Evolutionary conservation across 2,888 invertebrate species (phyloP).

Genomic region (Drosophila pseudotalamancana): DNA sequence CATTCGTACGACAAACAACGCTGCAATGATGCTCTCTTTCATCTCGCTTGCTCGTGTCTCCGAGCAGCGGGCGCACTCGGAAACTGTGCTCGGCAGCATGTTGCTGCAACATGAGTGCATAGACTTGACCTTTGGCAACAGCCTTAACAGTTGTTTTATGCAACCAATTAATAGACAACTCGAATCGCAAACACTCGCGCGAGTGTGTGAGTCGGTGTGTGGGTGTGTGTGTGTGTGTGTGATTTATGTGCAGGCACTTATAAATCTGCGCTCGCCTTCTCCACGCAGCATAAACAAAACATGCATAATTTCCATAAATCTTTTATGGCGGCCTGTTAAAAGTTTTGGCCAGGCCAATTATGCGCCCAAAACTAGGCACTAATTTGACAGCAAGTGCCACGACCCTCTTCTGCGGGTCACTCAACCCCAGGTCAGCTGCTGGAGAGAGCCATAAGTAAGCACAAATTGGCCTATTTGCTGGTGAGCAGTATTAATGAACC

Average conservation of each 20-base stretch:
- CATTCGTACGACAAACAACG: neutral
- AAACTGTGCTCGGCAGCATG: slow-evolving; percentile 44
- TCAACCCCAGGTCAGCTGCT: slow-evolving; percentile 36
- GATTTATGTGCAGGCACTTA: slow-evolving; percentile 73
- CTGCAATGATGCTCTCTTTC: slow-evolving; percentile 18
- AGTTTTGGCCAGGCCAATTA: slow-evolving; percentile 68
- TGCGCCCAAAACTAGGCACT: slow-evolving; percentile 69
- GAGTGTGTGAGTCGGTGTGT: neutral
- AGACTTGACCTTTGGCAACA: slow-evolving; percentile 77
- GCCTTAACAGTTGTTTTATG: slow-evolving; percentile 51
- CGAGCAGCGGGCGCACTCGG: neutral
- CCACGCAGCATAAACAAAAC: slow-evolving; percentile 65
- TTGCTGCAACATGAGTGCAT: slow-evolving; percentile 27
- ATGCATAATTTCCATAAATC: slow-evolving; percentile 80
- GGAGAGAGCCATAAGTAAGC: slow-evolving; percentile 36
- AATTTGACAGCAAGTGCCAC: slow-evolving; percentile 71
- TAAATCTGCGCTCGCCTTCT: slow-evolving; percentile 61
- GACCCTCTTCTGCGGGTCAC: slow-evolving; percentile 40
- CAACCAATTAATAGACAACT: slow-evolving; percentile 75
- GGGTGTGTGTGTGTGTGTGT: slow-evolving; percentile 36
- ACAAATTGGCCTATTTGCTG: slow-evolving; percentile 63
- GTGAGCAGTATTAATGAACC: slow-evolving; percentile 39
- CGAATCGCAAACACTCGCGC: slow-evolving; percentile 1
- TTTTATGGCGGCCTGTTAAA: slow-evolving; percentile 71
- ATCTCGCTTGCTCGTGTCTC: neutral